Evolutionary conservation across 1,140 invertebrate species (phyloP), one percentile per base, ranked within the genome.

Genomic region (Pomacea maculata): DNA sequence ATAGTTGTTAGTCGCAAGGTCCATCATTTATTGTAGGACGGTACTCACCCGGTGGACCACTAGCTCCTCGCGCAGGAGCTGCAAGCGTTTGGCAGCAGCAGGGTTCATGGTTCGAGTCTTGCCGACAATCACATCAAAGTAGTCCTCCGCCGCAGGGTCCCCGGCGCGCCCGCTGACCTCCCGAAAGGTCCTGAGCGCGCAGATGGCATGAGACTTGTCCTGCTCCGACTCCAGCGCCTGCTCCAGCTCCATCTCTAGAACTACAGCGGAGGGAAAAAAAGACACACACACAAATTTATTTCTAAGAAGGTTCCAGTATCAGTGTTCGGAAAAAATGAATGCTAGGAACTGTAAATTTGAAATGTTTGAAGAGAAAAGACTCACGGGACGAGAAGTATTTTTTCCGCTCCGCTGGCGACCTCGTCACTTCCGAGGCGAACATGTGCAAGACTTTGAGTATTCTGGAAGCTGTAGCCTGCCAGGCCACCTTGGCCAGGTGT

Each of bases 311-410:
- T 8, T 9, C 11, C 1, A 9, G 3, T 14, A 17, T 14, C 11
- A 61, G 57, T 14, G 1, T 1, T 61, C 11, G 3, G 57, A 3
- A 57, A 14, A 61, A 61, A 1, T 61, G 11, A 14, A 61, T 61
- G 57, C 11, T 61, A 45, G 34, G 34, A 45, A 45, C 6, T 45
- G 34, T 45, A 45, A 45, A 6, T 45, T 45, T 45, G 34, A 45
- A 45, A 45, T 45, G 34, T 45, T 45, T 45, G 2, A 45, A 45
- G 34, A 45, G 34, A 61, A 9, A n/a, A 78, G 57, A 71, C 88
- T 88, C 88, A 95, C 95, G 92, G 95, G 95, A 96, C 19, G 94
- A 95, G 75, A 96, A 93, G 90, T 96, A 96, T 14, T 95, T 95
- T 85, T 95, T 95, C 83, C 94, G 93, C 14, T 95, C 93, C 88